Evolutionary conservation across 2,888 invertebrate genomes (phyloP), one percentile per base, ranked within the genome.

Genomic region (Emmelina monodactyla): DNA sequence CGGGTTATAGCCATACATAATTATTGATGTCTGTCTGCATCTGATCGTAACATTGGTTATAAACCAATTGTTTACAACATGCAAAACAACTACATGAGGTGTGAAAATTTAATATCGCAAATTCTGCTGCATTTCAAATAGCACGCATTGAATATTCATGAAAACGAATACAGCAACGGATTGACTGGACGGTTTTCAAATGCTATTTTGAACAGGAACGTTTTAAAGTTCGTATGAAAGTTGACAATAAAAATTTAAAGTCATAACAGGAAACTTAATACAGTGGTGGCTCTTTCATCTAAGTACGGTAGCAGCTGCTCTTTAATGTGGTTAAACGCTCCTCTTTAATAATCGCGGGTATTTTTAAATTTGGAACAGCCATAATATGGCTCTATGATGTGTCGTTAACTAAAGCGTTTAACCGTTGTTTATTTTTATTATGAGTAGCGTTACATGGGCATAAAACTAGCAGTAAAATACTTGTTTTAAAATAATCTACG

Each of bases 231-330:
- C n/a, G n/a, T n/a, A n/a, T n/a, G n/a, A 73, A 10, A 25, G n/a
- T 9, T 6, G 19, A 19, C 5, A 11, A 10, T 3, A 25, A 11
- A 78, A 75, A 73, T 69, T 62, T 73, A 54, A 67, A 76, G 72
- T 73, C 70, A 79, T 78, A 79, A 79, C 76, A 75, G 75, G 78
- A 73, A 78, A 79, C 55, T 55, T 69, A 76, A 79, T 78, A 75
- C 62, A 60, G 66, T 62, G 67, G 64, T 58, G 29, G 29, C 51
- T 64, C 72, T 73, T 75, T 72, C 71, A 71, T 75, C 72, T 72
- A 65, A 51, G 54, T 63, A 70, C 65, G 70, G 70, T 76, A 78
- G 76, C 76, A 76, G 78, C 69, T 53, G 62, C 59, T 58, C 55
- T 60, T 76, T 78, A 62, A 72, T 78, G 79, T 75, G 79, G 79